Percentiles rank a stretch among this genome's conserved stretches.
Conservation (phyloP, 1,140 invertebrate species). For the Ctenoplectra terminalis region DNA sequence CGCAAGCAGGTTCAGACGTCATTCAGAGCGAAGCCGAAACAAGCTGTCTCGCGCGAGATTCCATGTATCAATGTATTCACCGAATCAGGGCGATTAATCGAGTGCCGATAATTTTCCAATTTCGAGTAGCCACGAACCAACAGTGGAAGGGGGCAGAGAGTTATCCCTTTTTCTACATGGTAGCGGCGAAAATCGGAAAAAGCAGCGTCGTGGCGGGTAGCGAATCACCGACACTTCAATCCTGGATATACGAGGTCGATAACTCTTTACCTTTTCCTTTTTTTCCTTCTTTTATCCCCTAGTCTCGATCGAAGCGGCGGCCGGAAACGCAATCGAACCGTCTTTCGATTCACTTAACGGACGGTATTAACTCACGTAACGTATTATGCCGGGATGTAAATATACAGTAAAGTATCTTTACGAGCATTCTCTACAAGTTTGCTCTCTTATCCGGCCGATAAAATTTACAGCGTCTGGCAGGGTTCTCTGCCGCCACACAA, state of each 20-base stretch:
- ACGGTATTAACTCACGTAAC: constrained; percentile 70
- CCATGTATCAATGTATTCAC: background rate
- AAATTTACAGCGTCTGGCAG: constrained; percentile 76
- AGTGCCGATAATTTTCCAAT: constrained; percentile 42
- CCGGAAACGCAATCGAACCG: constrained; percentile 50
- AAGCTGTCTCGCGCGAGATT: background rate
- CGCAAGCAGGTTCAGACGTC: constrained; percentile 22
- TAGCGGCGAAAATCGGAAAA: background rate
- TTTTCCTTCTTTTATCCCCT: background rate
- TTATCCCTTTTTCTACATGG: background rate
- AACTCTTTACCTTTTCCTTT: constrained; percentile 4
- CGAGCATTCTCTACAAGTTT: constrained; percentile 73
- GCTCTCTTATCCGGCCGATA: constrained; percentile 76
- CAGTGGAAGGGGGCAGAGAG: background rate
- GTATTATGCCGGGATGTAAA: constrained; percentile 75
- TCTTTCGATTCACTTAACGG: constrained; percentile 73
- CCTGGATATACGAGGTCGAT: constrained; percentile 40
- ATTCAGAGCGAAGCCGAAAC: background rate
- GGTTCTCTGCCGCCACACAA: constrained; percentile 18
- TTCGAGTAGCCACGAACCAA: constrained; percentile 16
- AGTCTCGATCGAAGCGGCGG: background rate
- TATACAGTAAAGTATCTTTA: constrained; percentile 77
- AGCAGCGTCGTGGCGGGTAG: background rate
- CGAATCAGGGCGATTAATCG: constrained; percentile 41
- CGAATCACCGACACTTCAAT: constrained; percentile 29